Conservation (phyloP, 1,140 invertebrate species). For the Cataglyphis hispanica region DNA sequence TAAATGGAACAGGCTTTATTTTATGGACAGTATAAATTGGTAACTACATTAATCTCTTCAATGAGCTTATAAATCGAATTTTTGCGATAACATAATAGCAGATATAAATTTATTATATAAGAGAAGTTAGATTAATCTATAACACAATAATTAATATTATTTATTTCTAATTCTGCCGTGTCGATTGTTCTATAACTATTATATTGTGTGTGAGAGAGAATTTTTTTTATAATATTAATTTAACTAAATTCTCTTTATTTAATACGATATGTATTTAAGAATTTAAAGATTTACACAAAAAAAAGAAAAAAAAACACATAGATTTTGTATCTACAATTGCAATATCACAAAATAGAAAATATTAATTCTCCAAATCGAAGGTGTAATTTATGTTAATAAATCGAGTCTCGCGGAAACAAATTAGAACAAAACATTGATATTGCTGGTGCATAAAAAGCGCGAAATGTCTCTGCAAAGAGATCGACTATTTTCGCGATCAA, state of each 20-base stretch:
- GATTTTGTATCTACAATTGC: not conserved
- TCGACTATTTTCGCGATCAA: constrained; percentile 68
- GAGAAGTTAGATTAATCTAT: constrained; percentile 3
- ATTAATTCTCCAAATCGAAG: not conserved
- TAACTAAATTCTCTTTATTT: not conserved
- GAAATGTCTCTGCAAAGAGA: constrained; percentile 1
- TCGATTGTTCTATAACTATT: not conserved
- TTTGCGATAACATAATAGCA: not conserved
- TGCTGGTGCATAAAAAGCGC: constrained; percentile 29
- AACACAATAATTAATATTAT: not conserved
- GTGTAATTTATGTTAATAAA: constrained; percentile 17
- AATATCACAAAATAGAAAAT: not conserved
- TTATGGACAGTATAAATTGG: not conserved
- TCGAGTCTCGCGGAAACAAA: not conserved
- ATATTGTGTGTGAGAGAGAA: not conserved
- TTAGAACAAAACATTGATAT: not conserved
- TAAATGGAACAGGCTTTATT: constrained; percentile 16
- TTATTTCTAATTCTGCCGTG: not conserved
- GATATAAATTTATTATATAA: constrained; percentile 26
- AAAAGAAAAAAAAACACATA: not conserved
- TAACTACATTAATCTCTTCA: constrained; percentile 29
- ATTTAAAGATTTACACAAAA: not conserved
- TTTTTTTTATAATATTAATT: not conserved
- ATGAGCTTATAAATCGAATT: constrained; percentile 13
- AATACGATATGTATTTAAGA: not conserved